Conservation (phyloP, 2,797 vertebrate genomes). For the Sebastes itinus region DNA sequence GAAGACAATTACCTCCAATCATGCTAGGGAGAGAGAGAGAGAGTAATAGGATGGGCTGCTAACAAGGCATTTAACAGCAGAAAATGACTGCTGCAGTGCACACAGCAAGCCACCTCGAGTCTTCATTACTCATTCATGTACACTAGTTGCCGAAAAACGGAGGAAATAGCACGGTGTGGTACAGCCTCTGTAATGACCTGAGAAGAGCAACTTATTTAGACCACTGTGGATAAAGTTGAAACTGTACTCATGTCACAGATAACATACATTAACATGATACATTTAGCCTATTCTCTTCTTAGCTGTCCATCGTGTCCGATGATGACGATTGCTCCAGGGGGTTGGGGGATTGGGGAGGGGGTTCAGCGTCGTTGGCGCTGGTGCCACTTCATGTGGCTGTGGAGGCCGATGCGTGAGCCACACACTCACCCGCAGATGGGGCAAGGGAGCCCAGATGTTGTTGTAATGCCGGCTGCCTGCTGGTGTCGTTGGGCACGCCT, state of each 20-base stretch:
- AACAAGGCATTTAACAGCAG: constrained; percentile 60
- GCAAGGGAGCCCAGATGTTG: no score
- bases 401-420: no score
- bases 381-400: no score
- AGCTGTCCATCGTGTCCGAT: no score
- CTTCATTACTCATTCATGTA: constrained; percentile 53
- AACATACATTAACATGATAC: constrained; percentile 7
- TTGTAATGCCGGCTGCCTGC: no score
- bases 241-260: neutral
- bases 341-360: no score
- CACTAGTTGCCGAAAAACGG: constrained; percentile 6
- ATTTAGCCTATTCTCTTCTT: neutral
- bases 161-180: neutral
- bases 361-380: no score
- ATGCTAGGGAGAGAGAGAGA: constrained; percentile 31
- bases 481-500: no score
- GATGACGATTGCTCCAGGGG: no score
- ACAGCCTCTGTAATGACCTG: neutral
- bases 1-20: constrained; percentile 62
- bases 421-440: no score
- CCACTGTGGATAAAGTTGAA: neutral
- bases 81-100: constrained; percentile 39
- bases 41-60: constrained; percentile 43
- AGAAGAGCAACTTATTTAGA: neutral
- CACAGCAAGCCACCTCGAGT: constrained; percentile 21